These are phyloP conservation scores for Athene noctua DNA, from an alignment of 2,113 vertebrate genomes.

Conservation along the genomic window DNA sequence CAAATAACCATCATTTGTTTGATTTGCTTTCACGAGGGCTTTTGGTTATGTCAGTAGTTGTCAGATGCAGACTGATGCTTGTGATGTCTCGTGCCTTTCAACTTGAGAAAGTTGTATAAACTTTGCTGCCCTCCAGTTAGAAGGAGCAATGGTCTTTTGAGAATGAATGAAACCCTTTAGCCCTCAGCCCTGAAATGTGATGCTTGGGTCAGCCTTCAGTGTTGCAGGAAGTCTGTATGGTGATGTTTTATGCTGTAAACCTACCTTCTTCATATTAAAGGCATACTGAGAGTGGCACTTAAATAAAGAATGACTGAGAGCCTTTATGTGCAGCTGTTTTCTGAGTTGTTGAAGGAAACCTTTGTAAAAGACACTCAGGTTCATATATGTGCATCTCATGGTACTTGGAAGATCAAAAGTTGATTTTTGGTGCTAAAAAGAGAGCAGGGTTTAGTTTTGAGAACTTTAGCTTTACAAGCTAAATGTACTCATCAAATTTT, in stretches of 20 bases:
- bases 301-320: constrained; percentile 24
- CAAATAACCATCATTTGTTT: constrained; percentile 56
- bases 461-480: background rate
- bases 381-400: background rate
- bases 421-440: background rate
- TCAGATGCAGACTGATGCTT: constrained; percentile 50
- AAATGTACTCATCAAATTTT: background rate
- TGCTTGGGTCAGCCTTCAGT: constrained; percentile 34
- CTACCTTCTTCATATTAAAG: constrained; percentile 33
- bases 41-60: constrained; percentile 43
- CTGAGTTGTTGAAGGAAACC: background rate
- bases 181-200: constrained; percentile 37
- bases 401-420: background rate
- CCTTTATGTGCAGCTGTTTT: constrained; percentile 5
- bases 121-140: constrained; percentile 29
- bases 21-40: constrained; percentile 41
- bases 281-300: background rate
- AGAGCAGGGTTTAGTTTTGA: background rate
- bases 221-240: constrained; percentile 30
- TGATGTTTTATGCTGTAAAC: constrained; percentile 43
- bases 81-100: constrained; percentile 7
- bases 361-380: background rate
- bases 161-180: constrained; percentile 58
- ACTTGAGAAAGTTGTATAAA: constrained; percentile 32
- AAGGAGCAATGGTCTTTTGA: background rate